Percentiles rank a stretch among this genome's conserved stretches.
Evolutionary conservation across 2,113 vertebrate species (phyloP).

Genomic region (Acrocephalus kingi): DNA sequence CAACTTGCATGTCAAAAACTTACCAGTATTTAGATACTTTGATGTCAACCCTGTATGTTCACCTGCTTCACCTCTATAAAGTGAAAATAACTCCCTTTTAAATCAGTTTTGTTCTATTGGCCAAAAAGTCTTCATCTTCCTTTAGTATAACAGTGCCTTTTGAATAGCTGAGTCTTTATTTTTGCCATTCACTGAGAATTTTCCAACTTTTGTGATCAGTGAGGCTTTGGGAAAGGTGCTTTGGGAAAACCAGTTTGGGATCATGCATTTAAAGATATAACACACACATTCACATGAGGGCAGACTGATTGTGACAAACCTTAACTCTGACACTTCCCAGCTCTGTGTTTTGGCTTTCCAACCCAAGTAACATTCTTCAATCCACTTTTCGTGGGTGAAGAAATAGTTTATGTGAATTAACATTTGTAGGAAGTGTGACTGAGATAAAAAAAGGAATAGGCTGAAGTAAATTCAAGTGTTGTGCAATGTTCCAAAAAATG

Average conservation of each 20-base stretch:
- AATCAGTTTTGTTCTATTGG: neutral
- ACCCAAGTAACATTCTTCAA: accelerated
- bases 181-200: neutral
- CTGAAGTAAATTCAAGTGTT: neutral
- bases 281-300: accelerated
- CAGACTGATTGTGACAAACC: neutral
- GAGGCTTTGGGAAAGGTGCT: neutral
- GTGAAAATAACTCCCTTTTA: neutral
- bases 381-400: neutral
- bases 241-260: neutral
- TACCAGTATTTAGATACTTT: neutral
- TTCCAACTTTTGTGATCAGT: neutral
- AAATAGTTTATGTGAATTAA: neutral
- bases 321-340: neutral
- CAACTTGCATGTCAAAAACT: neutral
- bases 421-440: neutral
- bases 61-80: neutral
- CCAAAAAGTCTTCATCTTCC: neutral
- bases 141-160: neutral
- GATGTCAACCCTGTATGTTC: neutral
- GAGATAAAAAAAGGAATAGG: neutral
- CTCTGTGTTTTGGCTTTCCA: neutral
- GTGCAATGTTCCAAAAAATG: neutral
- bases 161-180: neutral
- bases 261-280: neutral